These are phyloP conservation scores for Lepidurus apus DNA, from an alignment of 1,140 invertebrate genomes.

Conservation along the genomic window DNA sequence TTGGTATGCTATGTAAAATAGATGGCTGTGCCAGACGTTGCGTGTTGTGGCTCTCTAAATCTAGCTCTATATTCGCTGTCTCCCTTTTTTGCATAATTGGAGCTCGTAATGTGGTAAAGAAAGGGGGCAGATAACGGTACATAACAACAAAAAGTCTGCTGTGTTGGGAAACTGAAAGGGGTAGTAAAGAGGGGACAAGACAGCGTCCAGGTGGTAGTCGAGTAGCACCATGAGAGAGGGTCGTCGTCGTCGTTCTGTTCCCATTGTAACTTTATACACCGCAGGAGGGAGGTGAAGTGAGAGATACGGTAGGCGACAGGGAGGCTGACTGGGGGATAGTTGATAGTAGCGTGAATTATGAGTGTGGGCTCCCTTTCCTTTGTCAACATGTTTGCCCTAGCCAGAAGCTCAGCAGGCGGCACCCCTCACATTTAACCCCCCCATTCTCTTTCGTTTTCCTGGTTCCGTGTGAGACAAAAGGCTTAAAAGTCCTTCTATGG, in stretches of 20 bases:
- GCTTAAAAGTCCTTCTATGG: not conserved
- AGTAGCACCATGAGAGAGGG: not conserved
- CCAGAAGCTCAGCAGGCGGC: not conserved
- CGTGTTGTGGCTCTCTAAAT: not conserved
- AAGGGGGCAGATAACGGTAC: not conserved
- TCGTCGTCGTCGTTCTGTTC: not conserved
- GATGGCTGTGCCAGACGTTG: conserved; percentile 18
- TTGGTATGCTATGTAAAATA: too few species aligned
- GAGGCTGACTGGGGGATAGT: not conserved
- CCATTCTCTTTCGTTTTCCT: not conserved
- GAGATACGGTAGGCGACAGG: conserved; percentile 12
- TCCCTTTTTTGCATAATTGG: not conserved
- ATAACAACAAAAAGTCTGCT: conserved; percentile 14
- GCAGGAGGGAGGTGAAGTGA: not conserved
- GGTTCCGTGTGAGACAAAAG: not conserved
- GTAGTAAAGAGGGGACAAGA: not conserved
- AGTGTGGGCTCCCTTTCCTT: not conserved
- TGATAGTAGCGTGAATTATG: conserved; percentile 16
- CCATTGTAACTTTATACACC: conserved; percentile 15
- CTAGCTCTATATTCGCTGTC: not conserved
- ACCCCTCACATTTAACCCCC: not conserved
- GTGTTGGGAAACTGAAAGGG: too few species aligned
- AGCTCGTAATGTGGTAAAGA: not conserved
- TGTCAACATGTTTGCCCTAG: conserved; percentile 21
- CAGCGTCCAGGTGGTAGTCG: conserved; percentile 11